Conservation (phyloP, 2,797 vertebrate genomes). For the Avahi laniger region DNA sequence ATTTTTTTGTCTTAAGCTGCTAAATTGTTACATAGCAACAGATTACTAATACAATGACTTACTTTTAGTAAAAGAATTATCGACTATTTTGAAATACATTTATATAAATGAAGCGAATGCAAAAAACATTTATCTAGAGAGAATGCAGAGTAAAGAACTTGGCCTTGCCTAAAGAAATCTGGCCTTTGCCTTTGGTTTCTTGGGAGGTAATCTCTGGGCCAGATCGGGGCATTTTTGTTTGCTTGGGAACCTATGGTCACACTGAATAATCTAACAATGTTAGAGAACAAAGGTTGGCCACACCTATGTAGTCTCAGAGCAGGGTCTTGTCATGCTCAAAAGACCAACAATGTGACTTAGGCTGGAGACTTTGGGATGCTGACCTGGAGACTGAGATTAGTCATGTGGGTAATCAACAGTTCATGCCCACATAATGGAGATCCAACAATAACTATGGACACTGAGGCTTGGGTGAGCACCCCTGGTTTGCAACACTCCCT, state of each 20-base stretch:
- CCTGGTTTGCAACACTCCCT: neutral
- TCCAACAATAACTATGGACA: neutral
- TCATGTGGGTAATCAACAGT: neutral
- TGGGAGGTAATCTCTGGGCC: neutral
- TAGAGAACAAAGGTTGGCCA: neutral
- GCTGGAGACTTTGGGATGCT: neutral
- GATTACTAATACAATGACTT: neutral
- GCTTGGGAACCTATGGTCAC: neutral
- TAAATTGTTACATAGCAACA: neutral
- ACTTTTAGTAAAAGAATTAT: neutral
- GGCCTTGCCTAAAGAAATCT: neutral
- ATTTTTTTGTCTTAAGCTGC: neutral
- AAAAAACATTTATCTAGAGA: neutral
- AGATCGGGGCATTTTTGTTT: neutral
- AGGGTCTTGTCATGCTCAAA: neutral
- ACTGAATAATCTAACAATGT: neutral
- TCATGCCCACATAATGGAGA: neutral
- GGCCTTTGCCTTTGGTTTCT: neutral
- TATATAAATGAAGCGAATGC: neutral
- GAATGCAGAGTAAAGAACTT: neutral
- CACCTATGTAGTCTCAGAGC: neutral
- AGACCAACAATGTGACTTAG: neutral
- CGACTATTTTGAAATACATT: neutral
- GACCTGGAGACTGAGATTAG: neutral
- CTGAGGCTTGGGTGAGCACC: neutral